Evolutionary conservation across 2,113 vertebrate species (phyloP), one percentile per base, ranked within the genome.

Genomic region (Odobenus rosmarus): DNA sequence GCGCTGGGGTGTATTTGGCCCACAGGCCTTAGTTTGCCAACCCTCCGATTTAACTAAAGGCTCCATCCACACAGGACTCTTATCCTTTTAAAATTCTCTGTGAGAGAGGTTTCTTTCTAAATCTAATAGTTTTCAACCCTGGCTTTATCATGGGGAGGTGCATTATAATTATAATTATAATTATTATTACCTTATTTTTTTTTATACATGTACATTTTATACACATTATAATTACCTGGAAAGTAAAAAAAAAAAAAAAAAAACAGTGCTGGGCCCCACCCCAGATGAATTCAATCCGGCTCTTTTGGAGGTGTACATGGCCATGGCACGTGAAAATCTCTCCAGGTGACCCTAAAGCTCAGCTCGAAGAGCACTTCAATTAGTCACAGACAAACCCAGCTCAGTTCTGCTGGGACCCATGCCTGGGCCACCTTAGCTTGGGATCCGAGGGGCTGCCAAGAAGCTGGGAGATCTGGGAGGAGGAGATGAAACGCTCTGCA

Each of bases 291-390:
- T 36, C 46, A 15, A 2, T 36, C 64, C 4, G 46, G 7, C 15
- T 24, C 24, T 64, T 62, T 57, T 8, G 19, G 28, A 39, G 19
- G 26, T 31, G 3, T 1, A 2, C 5, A 1, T 0, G 24, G 42
- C 4, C 59, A 36, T 8, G 21, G 42, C 0, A 0, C 0, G 6
- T 18, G 31, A 15, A 10, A 18, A 0, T 33, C 80, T 72, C 71
- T 71, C 18, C 59, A 36, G 16, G 15, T 72, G 67, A 90, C 46
- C 76, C 14, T 1, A 9, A 16, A 4, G 39, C 42, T 23, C 26
- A 39, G 26, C 64, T 57, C 3, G 0, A 19, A 14, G 16, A 14
- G 6, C 7, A n/a, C 12, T 64, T 21, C 28, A n/a, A 4, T 49
- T 31, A 8, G n/a, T 51, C 57, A 71, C 39, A 80, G 33, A 15